phyloP scores from a whole-genome alignment of 2,888 invertebrate genomes.

The Luperina nickerlii region DNA sequence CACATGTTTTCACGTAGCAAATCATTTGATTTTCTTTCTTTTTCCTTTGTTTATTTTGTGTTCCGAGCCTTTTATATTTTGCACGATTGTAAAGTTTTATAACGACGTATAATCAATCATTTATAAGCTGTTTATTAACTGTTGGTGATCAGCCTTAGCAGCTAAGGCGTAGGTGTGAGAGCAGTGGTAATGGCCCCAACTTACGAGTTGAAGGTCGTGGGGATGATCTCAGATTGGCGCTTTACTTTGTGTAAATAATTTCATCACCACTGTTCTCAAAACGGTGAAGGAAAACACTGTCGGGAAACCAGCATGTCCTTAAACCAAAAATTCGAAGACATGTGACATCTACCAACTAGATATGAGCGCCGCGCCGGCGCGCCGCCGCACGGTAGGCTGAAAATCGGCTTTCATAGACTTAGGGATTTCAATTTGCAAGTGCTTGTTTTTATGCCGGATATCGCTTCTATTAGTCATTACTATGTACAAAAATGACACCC shows the following conservation, averaged over 20 bases:
- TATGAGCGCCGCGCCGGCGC: too few species aligned
- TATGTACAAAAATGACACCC: too few species aligned
- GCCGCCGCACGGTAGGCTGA: too few species aligned
- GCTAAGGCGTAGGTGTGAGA: background rate
- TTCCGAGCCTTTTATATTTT: background rate
- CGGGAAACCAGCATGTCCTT: background rate
- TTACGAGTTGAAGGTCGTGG: background rate
- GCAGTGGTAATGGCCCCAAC: background rate
- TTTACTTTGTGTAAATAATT: background rate
- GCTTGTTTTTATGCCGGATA: too few species aligned
- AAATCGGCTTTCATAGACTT: too few species aligned
- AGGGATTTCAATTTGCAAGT: too few species aligned
- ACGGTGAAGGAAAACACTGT: background rate
- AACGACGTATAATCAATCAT: constrained; percentile 2
- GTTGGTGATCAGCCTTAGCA: background rate
- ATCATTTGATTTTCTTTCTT: background rate
- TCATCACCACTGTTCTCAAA: background rate
- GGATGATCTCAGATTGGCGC: background rate
- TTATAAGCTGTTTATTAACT: background rate
- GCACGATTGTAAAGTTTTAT: background rate
- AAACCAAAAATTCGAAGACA: background rate
- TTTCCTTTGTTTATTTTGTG: constrained; percentile 1
- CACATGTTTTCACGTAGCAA: background rate
- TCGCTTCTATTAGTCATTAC: too few species aligned
- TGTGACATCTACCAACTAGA: background rate